A percentile compares a stretch with the other conserved stretches of the same genome.
phyloP scores from a whole-genome alignment of 2,113 vertebrate genomes.

The Salminus brasiliensis region DNA sequence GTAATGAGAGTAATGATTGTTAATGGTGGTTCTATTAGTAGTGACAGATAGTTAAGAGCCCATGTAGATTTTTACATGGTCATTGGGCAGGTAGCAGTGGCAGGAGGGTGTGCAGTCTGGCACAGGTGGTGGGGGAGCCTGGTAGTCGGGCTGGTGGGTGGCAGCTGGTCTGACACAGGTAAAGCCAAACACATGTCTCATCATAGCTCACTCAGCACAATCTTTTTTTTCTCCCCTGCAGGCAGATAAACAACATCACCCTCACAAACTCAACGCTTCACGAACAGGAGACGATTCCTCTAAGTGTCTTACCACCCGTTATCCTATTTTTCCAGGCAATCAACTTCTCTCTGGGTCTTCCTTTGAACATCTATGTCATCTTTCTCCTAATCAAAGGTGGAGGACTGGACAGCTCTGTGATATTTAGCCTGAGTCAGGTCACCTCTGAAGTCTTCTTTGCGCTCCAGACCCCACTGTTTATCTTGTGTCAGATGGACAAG shows the following conservation, averaged over 20 bases:
- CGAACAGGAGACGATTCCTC: background rate
- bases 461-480: background rate
- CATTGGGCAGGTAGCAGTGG: too few species aligned
- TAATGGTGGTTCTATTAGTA: too few species aligned
- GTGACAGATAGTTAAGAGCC: too few species aligned
- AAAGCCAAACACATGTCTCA: too few species aligned
- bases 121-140: too few species aligned
- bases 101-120: too few species aligned
- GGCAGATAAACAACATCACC: background rate
- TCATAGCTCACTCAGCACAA: too few species aligned
- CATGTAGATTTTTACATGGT: too few species aligned
- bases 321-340: background rate
- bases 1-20: too few species aligned
- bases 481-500: background rate
- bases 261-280: background rate
- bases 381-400: background rate
- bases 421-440: background rate
- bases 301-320: background rate
- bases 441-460: slow-evolving; percentile 6
- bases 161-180: too few species aligned
- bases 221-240: background rate
- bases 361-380: slow-evolving; percentile 6
- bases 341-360: slow-evolving; percentile 14
- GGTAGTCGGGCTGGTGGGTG: too few species aligned
- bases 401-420: background rate